phyloP scores from a whole-genome alignment of 2,888 invertebrate species.

The Stictocephala bisonia region DNA sequence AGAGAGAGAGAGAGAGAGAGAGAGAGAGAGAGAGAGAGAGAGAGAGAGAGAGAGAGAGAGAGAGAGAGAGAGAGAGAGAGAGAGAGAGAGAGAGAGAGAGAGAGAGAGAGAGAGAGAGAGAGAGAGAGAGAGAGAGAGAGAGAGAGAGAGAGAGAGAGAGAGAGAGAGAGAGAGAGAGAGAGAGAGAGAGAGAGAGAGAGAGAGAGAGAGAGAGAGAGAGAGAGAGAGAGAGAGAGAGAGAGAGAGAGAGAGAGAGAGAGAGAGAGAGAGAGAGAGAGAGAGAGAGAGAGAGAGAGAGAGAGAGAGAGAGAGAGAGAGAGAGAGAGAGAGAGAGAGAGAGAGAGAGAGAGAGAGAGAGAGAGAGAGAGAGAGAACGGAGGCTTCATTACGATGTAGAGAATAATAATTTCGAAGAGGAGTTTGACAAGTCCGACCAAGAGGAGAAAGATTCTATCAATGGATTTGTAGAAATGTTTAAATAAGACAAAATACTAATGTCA shows the following conservation, averaged over 20 bases:
- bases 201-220: not conserved
- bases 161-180: not conserved
- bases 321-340: not conserved
- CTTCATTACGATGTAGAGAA: too few relatives aligned
- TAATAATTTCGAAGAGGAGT: too few relatives aligned
- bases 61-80: constrained; percentile 1
- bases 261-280: not conserved
- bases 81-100: not conserved
- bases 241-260: not conserved
- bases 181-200: not conserved
- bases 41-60: constrained; percentile 5
- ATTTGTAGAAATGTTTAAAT: too few relatives aligned
- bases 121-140: not conserved
- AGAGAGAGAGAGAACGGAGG: not conserved
- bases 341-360: not conserved
- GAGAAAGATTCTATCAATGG: too few relatives aligned
- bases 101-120: not conserved
- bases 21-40: not conserved
- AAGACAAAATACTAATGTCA: too few relatives aligned
- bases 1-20: not conserved
- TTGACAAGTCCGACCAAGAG: too few relatives aligned
- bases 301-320: not conserved
- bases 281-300: not conserved
- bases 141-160: not conserved
- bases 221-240: not conserved